Evolutionary conservation across 2,888 invertebrate genomes (phyloP).

Genomic region (Eristalis intricaria): DNA sequence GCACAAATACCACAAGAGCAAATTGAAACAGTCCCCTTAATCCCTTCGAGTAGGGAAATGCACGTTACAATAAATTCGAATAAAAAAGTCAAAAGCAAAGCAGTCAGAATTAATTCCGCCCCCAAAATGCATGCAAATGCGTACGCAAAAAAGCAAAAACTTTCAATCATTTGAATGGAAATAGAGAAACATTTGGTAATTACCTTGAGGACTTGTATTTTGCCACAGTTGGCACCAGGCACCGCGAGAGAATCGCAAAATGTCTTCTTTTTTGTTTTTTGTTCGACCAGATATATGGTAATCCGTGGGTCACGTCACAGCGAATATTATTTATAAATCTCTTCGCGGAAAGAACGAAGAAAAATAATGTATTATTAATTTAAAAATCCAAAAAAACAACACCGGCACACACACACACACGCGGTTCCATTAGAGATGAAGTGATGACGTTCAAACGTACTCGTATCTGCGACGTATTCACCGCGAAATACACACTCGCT

Average conservation of each 20-base stretch:
- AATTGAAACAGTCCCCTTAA: too few relatives aligned
- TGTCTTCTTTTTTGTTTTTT: not conserved
- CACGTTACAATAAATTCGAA: too few relatives aligned
- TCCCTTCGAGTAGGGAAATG: too few relatives aligned
- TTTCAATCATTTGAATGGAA: not conserved
- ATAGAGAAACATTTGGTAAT: not conserved
- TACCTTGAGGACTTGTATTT: not conserved
- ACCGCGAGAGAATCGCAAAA: not conserved
- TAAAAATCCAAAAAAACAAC: not conserved
- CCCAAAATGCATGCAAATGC: too few relatives aligned
- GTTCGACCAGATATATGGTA: not conserved
- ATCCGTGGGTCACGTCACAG: not conserved
- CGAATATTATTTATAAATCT: not conserved
- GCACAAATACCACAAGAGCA: too few relatives aligned
- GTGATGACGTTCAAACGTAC: slow-evolving; percentile 25
- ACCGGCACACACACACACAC: not conserved
- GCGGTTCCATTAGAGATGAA: not conserved
- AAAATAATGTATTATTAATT: not conserved
- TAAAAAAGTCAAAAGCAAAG: not conserved
- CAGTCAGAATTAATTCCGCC: not conserved
- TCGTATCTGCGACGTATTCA: slow-evolving; percentile 24
- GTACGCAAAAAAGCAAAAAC: not conserved
- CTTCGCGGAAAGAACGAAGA: not conserved
- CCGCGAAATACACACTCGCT: not conserved
- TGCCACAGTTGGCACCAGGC: not conserved